phyloP scores from a whole-genome alignment of 35 echinoderm and acorn worm species.

The Lytechinus variegatus region DNA sequence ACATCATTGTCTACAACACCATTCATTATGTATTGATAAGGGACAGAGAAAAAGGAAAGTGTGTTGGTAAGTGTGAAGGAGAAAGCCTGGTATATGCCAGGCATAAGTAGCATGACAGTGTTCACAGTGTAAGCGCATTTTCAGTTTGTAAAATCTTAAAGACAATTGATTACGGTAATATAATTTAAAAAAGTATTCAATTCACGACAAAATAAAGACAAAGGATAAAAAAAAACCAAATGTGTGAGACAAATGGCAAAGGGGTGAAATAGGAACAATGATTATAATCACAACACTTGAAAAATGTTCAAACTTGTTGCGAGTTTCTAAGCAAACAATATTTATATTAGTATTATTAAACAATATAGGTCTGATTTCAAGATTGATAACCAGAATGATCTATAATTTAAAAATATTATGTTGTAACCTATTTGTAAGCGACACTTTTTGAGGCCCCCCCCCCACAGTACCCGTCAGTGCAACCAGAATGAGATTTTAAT shows the following conservation, averaged over 20 bases:
- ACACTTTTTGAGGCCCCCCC: too few relatives aligned
- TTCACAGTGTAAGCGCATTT: neutral
- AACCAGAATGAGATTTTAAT: too few relatives aligned
- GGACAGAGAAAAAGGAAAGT: neutral
- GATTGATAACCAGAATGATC: too few relatives aligned
- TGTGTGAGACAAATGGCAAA: neutral
- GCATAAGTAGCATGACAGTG: neutral
- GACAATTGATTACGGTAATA: neutral
- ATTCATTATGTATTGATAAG: neutral
- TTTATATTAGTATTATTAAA: too few relatives aligned
- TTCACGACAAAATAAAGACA: neutral
- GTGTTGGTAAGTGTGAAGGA: neutral
- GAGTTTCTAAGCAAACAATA: too few relatives aligned
- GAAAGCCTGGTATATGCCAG: neutral
- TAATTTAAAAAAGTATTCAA: neutral
- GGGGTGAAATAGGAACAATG: neutral
- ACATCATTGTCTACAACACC: neutral
- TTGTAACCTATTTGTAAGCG: too few relatives aligned
- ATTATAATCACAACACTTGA: neutral
- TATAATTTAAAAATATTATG: too few relatives aligned
- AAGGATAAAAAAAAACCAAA: neutral
- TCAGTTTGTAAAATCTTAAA: neutral
- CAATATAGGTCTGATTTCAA: too few relatives aligned
- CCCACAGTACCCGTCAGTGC: too few relatives aligned
- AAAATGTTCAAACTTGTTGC: neutral